phyloP scores from a whole-genome alignment of 2,888 invertebrate genomes.

The Orgyia antiqua region DNA sequence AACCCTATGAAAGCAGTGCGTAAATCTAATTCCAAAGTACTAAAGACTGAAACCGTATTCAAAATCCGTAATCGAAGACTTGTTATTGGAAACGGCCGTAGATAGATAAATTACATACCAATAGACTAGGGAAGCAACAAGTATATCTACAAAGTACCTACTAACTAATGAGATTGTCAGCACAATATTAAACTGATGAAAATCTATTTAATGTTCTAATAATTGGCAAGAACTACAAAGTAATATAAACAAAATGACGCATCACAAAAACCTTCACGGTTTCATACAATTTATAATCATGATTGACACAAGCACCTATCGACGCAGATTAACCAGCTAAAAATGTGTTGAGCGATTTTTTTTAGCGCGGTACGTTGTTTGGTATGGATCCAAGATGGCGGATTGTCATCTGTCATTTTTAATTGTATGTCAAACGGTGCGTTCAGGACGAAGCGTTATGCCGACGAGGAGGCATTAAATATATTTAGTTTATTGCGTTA shows the following conservation, averaged over 20 bases:
- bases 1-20: no score
- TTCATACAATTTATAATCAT: conserved; percentile 19
- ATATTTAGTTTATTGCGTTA: conserved; percentile 73
- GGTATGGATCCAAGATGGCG: conserved; percentile 59
- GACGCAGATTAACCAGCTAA: conserved; percentile 50
- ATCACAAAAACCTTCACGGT: conserved; percentile 18
- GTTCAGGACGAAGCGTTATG: conserved; percentile 18
- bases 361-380: conserved; percentile 49
- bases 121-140: no score
- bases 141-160: no score
- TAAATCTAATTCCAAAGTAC: no score
- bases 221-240: conserved; percentile 24
- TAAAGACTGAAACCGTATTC: no score
- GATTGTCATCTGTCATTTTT: conserved; percentile 72
- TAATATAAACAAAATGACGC: conserved; percentile 16
- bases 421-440: conserved; percentile 69
- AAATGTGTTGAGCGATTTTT: conserved; percentile 55
- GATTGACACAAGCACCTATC: conserved; percentile 48
- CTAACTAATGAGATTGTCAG: no score
- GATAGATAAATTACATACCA: no score
- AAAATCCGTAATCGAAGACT: no score
- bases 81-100: no score
- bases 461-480: conserved; percentile 53
- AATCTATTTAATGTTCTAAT: no score
- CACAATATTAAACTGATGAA: no score